These are phyloP conservation scores for Tragelaphus scriptus DNA, from an alignment of 2,113 vertebrate species.

Conservation along the genomic window DNA sequence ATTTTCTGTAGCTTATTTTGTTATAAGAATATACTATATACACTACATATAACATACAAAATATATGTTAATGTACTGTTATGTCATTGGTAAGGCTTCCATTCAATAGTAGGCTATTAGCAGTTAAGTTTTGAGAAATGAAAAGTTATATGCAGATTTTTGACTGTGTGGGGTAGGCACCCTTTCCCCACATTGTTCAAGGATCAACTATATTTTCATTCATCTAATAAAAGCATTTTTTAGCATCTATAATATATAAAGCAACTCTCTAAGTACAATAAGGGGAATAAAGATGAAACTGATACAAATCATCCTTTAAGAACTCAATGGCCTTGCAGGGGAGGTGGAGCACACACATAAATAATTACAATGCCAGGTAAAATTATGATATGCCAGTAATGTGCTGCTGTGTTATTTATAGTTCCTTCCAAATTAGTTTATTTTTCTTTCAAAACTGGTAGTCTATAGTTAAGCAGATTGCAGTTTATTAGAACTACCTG, in stretches of 20 bases:
- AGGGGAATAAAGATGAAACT: background rate
- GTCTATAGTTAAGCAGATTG: background rate
- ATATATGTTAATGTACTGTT: background rate
- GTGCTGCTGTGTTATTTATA: background rate
- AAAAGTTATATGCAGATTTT: background rate
- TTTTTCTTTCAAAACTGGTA: background rate
- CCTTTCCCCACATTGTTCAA: background rate
- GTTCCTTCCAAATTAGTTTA: conserved; percentile 23
- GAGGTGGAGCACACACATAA: background rate
- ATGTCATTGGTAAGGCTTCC: background rate
- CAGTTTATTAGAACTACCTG: background rate
- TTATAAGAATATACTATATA: background rate
- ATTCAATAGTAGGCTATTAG: background rate
- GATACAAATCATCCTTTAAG: background rate
- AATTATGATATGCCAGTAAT: background rate
- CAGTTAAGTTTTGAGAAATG: background rate
- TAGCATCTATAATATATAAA: background rate
- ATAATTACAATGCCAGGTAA: background rate
- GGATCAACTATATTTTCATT: background rate
- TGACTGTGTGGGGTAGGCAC: background rate
- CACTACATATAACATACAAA: background rate
- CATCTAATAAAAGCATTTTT: conserved; percentile 11
- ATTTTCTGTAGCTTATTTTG: background rate
- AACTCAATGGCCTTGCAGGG: background rate
- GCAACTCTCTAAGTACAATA: background rate